Evolutionary conservation across 2,797 vertebrate species (phyloP), one percentile per base, ranked within the genome.

Genomic region (Tragopan temminckii): DNA sequence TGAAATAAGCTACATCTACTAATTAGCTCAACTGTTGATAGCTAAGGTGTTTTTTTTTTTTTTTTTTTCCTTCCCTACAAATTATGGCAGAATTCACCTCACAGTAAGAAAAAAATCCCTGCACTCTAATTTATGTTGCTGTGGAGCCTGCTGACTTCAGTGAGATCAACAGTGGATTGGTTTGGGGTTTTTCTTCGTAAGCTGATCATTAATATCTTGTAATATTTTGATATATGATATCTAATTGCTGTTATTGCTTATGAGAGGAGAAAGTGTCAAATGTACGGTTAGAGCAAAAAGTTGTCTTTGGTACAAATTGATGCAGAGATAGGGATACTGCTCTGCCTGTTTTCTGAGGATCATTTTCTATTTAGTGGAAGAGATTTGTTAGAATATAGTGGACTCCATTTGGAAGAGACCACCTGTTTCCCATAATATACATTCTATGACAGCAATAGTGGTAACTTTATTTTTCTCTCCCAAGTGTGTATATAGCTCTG

Each of bases 21-120:
- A 85, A 93, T 95, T 94, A 91, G 31, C 42, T 90, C 70, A 76
- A 14, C 84, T 88, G 31, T 31, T 93, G 45, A 88, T 72, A 85
- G 24, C 42, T 42, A 45, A 86, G 15, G 27, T 57, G 19, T 4
- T 18, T 7, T 3, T 2, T 2, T 40, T 70, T 2, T 2, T 40
- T 70, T 66, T 27, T 68, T 11, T 27, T 69, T 11, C 4, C 17
- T 29, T 58, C 4, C 20, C 25, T 42, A 64, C 36, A 91, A 84
- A 77, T 57, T 15, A 43, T 21, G 20, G 4, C 13, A 77, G 89
- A 75, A 79, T 58, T 79, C 12, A 61, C 11, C 9, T 81, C 31
- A 35, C 5, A 7, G 11, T 35, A 58, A 50, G 11, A 57, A 66
- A 69, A 29, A 42, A 62, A 42, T 27, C 1, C 20, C 8, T 78